Evolutionary conservation across 2,797 vertebrate species (phyloP).

Genomic region (Acanthis flammea): DNA sequence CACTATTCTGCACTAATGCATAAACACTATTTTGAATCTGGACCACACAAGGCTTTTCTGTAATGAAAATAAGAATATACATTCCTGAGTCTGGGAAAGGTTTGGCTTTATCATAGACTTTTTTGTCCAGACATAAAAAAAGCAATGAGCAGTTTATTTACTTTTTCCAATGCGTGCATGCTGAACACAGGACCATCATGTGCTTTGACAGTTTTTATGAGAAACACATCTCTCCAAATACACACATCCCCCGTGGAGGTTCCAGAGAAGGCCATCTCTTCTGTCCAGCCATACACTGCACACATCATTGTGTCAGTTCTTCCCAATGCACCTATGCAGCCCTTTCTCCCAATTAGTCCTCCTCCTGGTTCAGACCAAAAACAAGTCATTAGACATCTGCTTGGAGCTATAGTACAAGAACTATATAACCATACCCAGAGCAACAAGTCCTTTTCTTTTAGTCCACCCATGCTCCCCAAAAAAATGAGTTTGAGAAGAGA

Average conservation of each 20-base stretch:
- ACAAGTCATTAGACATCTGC: neutral
- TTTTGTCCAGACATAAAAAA: neutral
- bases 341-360: conserved; percentile 94
- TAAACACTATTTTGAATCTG: neutral
- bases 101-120: neutral
- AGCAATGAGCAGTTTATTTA: conserved; percentile 66
- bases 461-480: neutral
- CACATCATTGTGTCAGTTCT: conserved; percentile 98
- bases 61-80: neutral
- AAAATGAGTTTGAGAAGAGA: neutral
- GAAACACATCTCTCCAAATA: conserved; percentile 96
- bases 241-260: conserved; percentile 95
- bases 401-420: neutral
- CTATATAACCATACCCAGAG: neutral
- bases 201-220: conserved; percentile 96
- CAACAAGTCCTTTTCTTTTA: neutral
- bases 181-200: conserved; percentile 98
- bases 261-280: conserved; percentile 96
- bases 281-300: conserved; percentile 94
- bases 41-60: neutral
- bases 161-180: conserved; percentile 97
- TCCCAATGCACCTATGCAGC: conserved; percentile 82
- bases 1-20: neutral
- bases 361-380: conserved; percentile 80
- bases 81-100: neutral